Evolutionary conservation across 1,140 invertebrate species (phyloP), one percentile per base, ranked within the genome.

Genomic region (Trichonephila inaurata): DNA sequence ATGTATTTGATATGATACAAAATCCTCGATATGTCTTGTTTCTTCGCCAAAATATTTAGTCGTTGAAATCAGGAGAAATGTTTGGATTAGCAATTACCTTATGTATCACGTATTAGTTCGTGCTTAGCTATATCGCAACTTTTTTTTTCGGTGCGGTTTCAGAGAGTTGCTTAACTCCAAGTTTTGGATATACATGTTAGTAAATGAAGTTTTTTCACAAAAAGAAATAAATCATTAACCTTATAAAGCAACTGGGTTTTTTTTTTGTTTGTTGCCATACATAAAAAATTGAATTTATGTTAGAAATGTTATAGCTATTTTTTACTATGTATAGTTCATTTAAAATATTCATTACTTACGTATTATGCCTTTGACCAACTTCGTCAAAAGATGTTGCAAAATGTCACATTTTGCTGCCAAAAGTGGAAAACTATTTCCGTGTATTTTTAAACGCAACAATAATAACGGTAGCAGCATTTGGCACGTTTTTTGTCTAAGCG

Each of bases 51-150:
- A 16, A 64, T 18, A 64, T 19, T 21, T 64, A 6, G 62, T 19
- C 5, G 62, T 6, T 18, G 62, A 64, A 64, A 64, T 64, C 62
- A 19, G 5, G 2, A 18, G 21, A 19, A 19, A 64, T 19, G 62
- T 64, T 64, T 64, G 62, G 16, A 40, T 77, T 77, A 77, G 72
- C 72, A 77, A 77, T 77, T 19, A 28, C 72, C 28, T 77, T 28
- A 77, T 77, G 72, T 40, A 28, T 77, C 72, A 77, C 72, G 72
- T 77, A 33, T 77, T 28, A 40, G 5, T 77, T 28, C 72, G 72
- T 77, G 72, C 72, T 40, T 77, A 2, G 3, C 33, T 77, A 7
- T 33, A 18, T 40, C 16, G 6, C 14, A 6, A 6, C 5, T 77
- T 33, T 33, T 2, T 33, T 40, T 40, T 19, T 33, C 33, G 2